Evolutionary conservation across 2,888 invertebrate genomes (phyloP), one percentile per base, ranked within the genome.

Genomic region (Hylaea fasciaria): DNA sequence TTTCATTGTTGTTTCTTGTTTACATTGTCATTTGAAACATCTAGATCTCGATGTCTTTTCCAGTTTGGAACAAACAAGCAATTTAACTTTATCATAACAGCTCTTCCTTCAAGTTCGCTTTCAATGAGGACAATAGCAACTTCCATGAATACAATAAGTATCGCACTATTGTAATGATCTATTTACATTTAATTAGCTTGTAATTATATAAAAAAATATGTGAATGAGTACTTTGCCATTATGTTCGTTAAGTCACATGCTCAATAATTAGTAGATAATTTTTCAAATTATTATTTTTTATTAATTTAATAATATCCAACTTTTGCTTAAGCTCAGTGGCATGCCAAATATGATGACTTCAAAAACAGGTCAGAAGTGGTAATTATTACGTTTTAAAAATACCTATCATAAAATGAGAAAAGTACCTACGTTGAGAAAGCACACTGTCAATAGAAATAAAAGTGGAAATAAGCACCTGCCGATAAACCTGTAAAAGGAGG

Each of bases 41-140:
- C 61, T 56, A 61, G 55, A 61, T 51, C 51, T 51, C 52, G 14
- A 29, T 49, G 48, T 50, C 54, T 43, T 50, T 59, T 60, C 35
- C 56, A 56, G 43, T 56, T 61, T 50, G 29, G 40, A 51, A 61
- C 48, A 56, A 61, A 61, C 51, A 56, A 56, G 61, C 56, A 61
- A 61, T 56, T 60, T 56, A 61, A 61, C 61, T 61, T 61, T 51
- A 47, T 52, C 56, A 52, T 52, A 61, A 61, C 16, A 48, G 39
- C 55, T 51, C 32, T 51, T 61, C 45, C 17, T 13, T 39, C 41
- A 52, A 61, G 47, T 56, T 43, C 41, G 43, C 17, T 55, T 50
- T 39, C 13, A 47, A 35, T 48, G 53, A 45, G 14, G 39, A 61
- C 17, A 48, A 48, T 16, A 32, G 10, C 9, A 7, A 44, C 12